Conservation (phyloP, 2,797 vertebrate species). For the Euphonia xanthogaster region DNA sequence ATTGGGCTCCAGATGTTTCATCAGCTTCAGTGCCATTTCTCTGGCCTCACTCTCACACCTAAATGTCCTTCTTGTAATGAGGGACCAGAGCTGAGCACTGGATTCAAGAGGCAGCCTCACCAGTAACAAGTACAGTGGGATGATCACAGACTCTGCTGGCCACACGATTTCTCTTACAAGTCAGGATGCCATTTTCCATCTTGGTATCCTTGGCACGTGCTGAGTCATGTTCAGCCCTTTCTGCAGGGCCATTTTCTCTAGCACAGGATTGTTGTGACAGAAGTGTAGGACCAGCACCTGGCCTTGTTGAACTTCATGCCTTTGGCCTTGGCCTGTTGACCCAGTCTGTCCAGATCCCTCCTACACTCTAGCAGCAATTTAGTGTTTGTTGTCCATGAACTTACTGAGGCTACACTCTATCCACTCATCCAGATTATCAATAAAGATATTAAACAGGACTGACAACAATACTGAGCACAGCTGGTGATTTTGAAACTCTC, state of each 20-base stretch:
- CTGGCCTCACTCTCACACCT: neutral
- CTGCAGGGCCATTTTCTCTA: neutral
- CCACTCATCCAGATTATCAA: neutral
- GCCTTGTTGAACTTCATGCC: neutral
- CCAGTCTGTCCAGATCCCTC: neutral
- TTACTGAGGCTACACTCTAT: neutral
- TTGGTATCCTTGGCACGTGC: neutral
- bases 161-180: no score
- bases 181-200: neutral
- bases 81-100: neutral
- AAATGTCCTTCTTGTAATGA: neutral
- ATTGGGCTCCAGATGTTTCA: neutral
- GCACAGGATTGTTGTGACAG: no score
- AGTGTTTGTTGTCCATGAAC: neutral
- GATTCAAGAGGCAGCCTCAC: neutral
- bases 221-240: neutral
- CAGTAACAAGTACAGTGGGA: neutral
- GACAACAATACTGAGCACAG: neutral
- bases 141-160: neutral
- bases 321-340: neutral
- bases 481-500: neutral
- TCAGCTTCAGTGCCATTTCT: neutral
- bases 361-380: neutral
- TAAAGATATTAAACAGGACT: neutral
- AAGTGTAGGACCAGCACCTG: neutral